Evolutionary conservation across 2,888 invertebrate genomes (phyloP).

Genomic region (Macrostomum cliftonense): DNA sequence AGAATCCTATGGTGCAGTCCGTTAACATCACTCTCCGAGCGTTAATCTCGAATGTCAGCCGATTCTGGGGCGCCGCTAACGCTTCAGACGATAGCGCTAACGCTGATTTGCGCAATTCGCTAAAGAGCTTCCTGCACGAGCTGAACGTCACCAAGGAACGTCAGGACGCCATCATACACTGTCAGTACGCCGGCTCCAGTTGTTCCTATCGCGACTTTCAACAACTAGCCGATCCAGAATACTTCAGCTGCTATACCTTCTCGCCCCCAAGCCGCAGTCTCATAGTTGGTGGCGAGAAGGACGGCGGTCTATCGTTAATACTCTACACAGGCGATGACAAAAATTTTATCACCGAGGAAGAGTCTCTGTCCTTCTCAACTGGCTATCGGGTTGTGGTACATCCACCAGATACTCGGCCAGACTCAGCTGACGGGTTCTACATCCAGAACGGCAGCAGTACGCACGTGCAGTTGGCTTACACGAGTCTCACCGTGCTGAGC

Average conservation of each 20-base stretch:
- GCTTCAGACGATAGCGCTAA: neutral
- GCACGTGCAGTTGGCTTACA: conserved; percentile 3
- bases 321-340: conserved; percentile 1
- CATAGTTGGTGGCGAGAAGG: conserved; percentile 3
- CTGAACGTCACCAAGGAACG: conserved; percentile 3
- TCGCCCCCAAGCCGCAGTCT: neutral
- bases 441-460: neutral
- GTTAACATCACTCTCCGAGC: neutral
- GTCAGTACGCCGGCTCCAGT: neutral
- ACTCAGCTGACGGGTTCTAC: conserved; percentile 3
- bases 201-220: conserved; percentile 4
- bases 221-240: neutral
- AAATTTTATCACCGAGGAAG: conserved; percentile 5
- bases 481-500: conserved; percentile 1
- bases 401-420: conserved; percentile 1
- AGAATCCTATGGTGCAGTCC: neutral
- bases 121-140: conserved; percentile 5
- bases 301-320: conserved; percentile 1
- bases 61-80: neutral
- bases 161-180: conserved; percentile 3
- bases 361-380: neutral
- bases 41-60: neutral
- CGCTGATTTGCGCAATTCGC: neutral
- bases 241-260: conserved; percentile 5
- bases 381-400: conserved; percentile 1